phyloP scores from a whole-genome alignment of 2,113 vertebrate species.

The Galbula dea region DNA sequence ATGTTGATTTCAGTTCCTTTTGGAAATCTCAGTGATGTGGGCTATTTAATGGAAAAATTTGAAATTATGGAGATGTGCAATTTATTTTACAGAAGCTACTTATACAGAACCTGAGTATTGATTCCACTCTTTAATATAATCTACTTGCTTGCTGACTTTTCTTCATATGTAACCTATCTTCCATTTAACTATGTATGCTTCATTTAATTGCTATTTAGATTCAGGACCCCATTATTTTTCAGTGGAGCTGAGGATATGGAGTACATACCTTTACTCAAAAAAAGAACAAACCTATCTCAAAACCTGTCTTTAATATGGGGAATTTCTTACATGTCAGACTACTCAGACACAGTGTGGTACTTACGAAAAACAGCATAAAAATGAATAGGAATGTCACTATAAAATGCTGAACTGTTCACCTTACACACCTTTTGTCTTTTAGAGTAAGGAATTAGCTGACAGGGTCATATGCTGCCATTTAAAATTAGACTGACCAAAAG shows the following conservation, averaged over 20 bases:
- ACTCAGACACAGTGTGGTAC: background rate
- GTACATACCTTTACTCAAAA: background rate
- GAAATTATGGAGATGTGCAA: background rate
- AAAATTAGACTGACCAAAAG: constrained; percentile 39
- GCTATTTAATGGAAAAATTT: background rate
- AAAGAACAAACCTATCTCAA: background rate
- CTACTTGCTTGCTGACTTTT: background rate
- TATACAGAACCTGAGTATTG: background rate
- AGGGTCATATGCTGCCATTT: background rate
- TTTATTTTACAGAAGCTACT: background rate
- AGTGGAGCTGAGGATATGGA: background rate
- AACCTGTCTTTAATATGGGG: background rate
- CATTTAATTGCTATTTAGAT: background rate
- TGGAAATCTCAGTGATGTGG: background rate
- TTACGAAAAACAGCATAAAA: background rate
- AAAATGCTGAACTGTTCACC: background rate
- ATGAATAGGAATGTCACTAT: background rate
- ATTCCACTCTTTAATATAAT: background rate
- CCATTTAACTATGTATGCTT: background rate
- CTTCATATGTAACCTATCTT: background rate
- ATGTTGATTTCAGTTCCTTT: background rate
- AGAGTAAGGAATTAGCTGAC: constrained; percentile 15
- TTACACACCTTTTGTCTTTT: background rate
- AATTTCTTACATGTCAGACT: background rate
- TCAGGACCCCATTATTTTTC: background rate